phyloP scores from a whole-genome alignment of 2,113 vertebrate species.

The Ictidomys tridecemlineatus region DNA sequence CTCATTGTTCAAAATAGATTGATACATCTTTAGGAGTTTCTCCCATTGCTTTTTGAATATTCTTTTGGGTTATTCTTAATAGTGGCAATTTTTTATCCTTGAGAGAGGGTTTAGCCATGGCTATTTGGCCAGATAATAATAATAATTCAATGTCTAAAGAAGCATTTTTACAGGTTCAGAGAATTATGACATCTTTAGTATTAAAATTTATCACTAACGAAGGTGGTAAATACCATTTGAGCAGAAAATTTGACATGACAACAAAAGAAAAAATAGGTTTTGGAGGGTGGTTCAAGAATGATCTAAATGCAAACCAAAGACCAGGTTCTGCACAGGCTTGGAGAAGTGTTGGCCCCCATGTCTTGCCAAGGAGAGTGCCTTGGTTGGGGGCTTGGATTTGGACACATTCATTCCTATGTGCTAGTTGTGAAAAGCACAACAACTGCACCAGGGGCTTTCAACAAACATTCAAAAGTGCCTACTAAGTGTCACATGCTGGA shows the following conservation, averaged over 20 bases:
- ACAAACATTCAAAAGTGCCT: neutral
- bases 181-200: neutral
- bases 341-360: neutral
- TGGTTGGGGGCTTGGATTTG: too few relatives aligned
- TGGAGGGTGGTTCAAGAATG: neutral
- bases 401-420: neutral
- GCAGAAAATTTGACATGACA: neutral
- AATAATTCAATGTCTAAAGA: neutral
- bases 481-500: neutral
- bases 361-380: too few relatives aligned
- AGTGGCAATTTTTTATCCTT: conserved; percentile 3
- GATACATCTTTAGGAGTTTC: conserved; percentile 10
- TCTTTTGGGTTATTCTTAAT: conserved; percentile 32
- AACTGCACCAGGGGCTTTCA: neutral
- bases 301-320: neutral
- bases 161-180: neutral
- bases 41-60: neutral
- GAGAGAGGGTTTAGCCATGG: neutral
- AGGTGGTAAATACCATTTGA: neutral
- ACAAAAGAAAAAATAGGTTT: neutral
- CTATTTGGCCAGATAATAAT: neutral
- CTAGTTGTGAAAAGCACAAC: neutral
- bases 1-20: conserved; percentile 24
- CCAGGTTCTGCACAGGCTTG: neutral
- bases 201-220: neutral